Conservation (phyloP, 2,888 invertebrate species). For the Drosophila tanythrix region DNA sequence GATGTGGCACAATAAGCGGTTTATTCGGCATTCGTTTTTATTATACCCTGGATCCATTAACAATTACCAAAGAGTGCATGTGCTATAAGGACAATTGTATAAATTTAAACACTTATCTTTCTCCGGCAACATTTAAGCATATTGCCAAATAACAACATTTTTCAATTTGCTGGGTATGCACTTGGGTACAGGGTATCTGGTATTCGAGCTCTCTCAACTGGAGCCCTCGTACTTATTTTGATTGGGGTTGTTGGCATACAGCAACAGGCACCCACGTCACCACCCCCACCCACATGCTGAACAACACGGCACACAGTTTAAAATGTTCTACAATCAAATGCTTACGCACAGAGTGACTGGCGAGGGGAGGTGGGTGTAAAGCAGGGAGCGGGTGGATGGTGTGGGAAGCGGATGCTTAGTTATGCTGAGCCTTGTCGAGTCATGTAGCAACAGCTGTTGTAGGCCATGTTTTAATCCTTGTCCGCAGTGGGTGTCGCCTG, state of each 20-base stretch:
- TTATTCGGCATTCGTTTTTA: constrained; percentile 45
- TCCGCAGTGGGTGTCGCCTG: constrained; percentile 23
- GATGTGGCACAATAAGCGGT: constrained; percentile 53
- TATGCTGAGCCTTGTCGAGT: constrained; percentile 65
- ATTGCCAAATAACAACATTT: background rate
- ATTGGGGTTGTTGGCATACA: constrained; percentile 4
- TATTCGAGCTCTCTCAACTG: background rate
- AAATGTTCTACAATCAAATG: constrained; percentile 68
- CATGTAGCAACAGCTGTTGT: constrained; percentile 78
- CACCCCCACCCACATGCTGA: background rate
- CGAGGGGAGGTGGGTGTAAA: background rate
- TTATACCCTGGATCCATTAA: background rate
- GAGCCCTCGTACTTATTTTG: background rate
- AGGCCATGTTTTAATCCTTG: constrained; percentile 68
- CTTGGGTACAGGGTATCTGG: background rate
- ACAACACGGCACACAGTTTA: constrained; percentile 28
- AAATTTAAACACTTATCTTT: background rate
- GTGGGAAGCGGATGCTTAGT: constrained; percentile 25
- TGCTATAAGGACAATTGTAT: background rate
- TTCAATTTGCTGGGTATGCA: background rate
- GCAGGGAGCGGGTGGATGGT: background rate
- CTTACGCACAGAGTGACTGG: constrained; percentile 45
- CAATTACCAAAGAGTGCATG: background rate
- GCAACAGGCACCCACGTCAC: constrained; percentile 56
- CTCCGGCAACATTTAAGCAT: background rate